Base-by-base conservation (phyloP, 2,113 vertebrate genomes). In the Megaleporinus macrocephalus region DNA sequence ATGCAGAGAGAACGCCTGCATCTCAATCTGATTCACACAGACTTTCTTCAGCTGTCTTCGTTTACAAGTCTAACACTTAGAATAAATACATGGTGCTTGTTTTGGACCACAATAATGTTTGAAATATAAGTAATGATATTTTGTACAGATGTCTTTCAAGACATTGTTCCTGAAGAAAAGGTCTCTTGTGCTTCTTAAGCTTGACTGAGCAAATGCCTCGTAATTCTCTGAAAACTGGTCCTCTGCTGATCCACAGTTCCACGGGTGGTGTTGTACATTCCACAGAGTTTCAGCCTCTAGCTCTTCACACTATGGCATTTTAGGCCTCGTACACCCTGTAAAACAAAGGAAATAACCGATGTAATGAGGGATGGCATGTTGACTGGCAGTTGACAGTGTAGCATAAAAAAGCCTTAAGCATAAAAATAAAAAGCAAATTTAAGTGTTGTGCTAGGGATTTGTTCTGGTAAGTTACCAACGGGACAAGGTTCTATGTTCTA, bases 261-360 rank as follows among this genome's bases (percentile, higher is more conserved):
- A 74, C 77, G 81, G 80, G 76, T 80, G 57, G 74, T 69, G 59
- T 66, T 78, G 80, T 47, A 72, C 74, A 81, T 75, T 73, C 72
- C 81, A 71, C 69, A 66, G 65, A 36, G 30, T 59, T 59, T 68
- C 44, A 81, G 55, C 78, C 55, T 78, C 62, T 59, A 53, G 24
- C 51, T 36, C 29, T 49, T 82, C 33, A 69, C 70, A 59, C 1
- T 20, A 33, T 24, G 15, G 29, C 30, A 22, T 15, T 84, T 91
- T 92, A 95, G 68, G 93, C 92, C 83, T 94, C 93, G 4, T 94
- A 95, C 27, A 94, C 93, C 91, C 94, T 95, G 89, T 10, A 75
- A 78, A 74, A 65, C 12, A 89, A 76, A 79, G 1, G 85, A n/a
- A 76, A 36, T 41, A 14, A 63, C 0, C 22, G 0, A 27, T 29